These are phyloP conservation scores for Philonicus albiceps DNA, from an alignment of 2,888 invertebrate species.

Conservation along the genomic window DNA sequence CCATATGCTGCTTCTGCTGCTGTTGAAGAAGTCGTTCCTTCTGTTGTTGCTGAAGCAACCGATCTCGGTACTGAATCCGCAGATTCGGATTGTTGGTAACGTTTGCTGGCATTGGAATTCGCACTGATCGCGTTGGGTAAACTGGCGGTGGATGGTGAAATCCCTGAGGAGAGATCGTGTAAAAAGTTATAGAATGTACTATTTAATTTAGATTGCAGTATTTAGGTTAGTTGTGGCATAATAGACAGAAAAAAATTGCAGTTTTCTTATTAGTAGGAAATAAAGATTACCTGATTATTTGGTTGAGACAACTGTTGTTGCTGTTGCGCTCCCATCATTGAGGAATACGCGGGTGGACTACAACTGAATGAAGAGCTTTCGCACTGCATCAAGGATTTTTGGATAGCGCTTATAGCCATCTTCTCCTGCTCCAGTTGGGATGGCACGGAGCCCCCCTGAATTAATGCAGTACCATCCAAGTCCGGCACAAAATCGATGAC, in stretches of 20 bases:
- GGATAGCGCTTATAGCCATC: constrained; percentile 87
- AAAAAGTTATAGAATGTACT: not conserved
- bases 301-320: constrained; percentile 51
- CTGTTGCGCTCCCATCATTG: constrained; percentile 50
- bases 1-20: constrained; percentile 82
- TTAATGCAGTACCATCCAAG: constrained; percentile 51
- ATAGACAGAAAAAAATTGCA: no score
- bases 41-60: constrained; percentile 66
- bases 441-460: constrained; percentile 56
- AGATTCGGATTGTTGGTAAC: constrained; percentile 54
- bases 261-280: no score
- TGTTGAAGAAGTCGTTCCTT: constrained; percentile 78
- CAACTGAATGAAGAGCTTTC: constrained; percentile 67
- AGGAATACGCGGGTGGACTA: constrained; percentile 58
- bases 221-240: no score
- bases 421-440: constrained; percentile 65
- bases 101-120: constrained; percentile 57
- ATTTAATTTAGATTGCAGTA: no score
- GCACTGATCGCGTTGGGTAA: constrained; percentile 56
- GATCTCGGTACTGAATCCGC: constrained; percentile 56
- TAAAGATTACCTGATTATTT: constrained; percentile 40
- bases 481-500: constrained; percentile 84
- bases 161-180: constrained; percentile 49
- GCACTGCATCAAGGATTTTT: constrained; percentile 88
- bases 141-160: constrained; percentile 63